Conservation (phyloP, 1,140 invertebrate species). For the Piezodorus guildinii region DNA sequence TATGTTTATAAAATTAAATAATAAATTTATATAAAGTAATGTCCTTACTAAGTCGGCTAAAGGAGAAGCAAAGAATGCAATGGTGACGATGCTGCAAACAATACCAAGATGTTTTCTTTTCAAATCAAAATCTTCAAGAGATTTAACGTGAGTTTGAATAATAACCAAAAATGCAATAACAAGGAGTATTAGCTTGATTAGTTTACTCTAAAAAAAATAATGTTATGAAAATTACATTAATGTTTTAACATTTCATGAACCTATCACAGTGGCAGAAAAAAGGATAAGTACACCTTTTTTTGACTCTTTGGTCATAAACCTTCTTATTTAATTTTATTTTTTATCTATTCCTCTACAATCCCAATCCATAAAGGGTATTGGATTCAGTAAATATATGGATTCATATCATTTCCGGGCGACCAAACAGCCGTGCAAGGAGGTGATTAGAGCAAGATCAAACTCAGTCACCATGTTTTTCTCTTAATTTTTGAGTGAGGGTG, state of each 20-base stretch:
- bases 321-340: no score
- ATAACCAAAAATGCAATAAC: constrained; percentile 10
- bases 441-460: no score
- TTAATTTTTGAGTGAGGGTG: no score
- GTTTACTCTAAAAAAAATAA: neutral
- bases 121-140: constrained; percentile 23
- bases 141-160: constrained; percentile 16
- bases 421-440: no score
- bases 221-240: neutral
- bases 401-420: no score
- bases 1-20: no score
- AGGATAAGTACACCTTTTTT: neutral
- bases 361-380: no score
- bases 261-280: neutral
- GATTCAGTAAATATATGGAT: no score
- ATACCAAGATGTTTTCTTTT: constrained; percentile 39
- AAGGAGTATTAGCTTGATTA: neutral
- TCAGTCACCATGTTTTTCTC: no score
- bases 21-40: neutral
- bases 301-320: no score
- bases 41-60: constrained; percentile 50
- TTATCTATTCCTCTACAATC: no score
- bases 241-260: neutral
- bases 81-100: constrained; percentile 54
- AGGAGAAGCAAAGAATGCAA: constrained; percentile 67